Percentiles rank a stretch among this genome's conserved stretches.
Conservation (phyloP, 2,888 invertebrate genomes). For the Selenia dentaria region DNA sequence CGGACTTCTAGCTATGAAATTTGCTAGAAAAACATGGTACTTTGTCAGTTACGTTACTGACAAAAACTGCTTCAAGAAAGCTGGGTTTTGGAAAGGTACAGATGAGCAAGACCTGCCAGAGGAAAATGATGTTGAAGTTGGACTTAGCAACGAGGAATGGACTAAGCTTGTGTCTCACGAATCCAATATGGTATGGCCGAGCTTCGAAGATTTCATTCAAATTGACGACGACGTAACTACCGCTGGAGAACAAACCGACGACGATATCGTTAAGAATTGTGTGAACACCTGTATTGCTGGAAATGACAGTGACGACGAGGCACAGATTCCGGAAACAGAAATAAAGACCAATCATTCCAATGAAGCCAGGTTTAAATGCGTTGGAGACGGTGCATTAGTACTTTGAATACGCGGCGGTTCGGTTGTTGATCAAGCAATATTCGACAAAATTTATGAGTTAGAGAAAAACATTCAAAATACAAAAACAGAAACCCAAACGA, state of each 20-base stretch:
- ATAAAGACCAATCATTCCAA: slow-evolving; percentile 25
- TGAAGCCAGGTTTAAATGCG: slow-evolving; percentile 32
- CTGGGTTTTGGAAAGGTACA: no score
- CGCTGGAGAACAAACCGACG: slow-evolving; percentile 31
- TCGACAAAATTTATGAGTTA: slow-evolving; percentile 28
- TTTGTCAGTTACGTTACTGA: no score
- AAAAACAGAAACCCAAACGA: slow-evolving; percentile 33
- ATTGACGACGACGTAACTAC: slow-evolving; percentile 10
- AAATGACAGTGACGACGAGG: slow-evolving; percentile 37
- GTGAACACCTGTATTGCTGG: slow-evolving; percentile 19
- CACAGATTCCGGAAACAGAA: slow-evolving; percentile 35
- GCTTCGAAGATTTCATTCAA: no score
- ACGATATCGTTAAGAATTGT: slow-evolving; percentile 29
- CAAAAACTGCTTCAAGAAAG: no score
- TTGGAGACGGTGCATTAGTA: slow-evolving; percentile 27
- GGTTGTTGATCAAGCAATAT: slow-evolving; percentile 31
- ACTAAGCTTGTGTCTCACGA: slow-evolving; percentile 5
- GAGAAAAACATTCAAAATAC: slow-evolving; percentile 20
- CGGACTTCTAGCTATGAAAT: no score
- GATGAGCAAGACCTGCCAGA: no score
- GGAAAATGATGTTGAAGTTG: slow-evolving; percentile 30
- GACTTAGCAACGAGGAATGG: slow-evolving; percentile 34
- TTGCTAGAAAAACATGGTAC: no score
- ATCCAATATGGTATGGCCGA: slow-evolving; percentile 27
- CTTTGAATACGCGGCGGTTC: slow-evolving; percentile 31